A percentile compares a stretch with the other conserved stretches of the same genome.
phyloP scores from a whole-genome alignment of 2,797 vertebrate genomes.

The Synanceia verrucosa region DNA sequence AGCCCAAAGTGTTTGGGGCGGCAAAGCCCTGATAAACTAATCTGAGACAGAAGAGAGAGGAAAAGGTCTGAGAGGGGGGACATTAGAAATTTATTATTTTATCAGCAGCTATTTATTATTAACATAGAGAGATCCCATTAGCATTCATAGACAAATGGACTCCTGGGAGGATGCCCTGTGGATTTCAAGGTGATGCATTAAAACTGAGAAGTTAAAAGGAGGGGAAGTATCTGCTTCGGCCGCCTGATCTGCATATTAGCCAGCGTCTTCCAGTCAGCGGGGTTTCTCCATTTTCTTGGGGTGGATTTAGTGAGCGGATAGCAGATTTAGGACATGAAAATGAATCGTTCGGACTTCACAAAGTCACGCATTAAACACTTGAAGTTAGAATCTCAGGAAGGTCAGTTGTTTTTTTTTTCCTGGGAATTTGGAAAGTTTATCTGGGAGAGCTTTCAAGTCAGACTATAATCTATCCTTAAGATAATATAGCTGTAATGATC shows the following conservation, averaged over 20 bases:
- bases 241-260: conserved; percentile 45
- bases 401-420: background rate
- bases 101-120: conserved; percentile 81
- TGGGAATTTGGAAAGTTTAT: background rate
- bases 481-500: background rate
- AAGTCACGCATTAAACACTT: conserved; percentile 21
- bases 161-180: conserved; percentile 64
- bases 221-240: conserved; percentile 22
- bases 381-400: background rate
- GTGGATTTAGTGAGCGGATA: conserved; percentile 16
- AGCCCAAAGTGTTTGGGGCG: conserved; percentile 77
- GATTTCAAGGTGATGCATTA: conserved; percentile 71
- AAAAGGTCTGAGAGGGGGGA: conserved; percentile 69
- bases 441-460: background rate
- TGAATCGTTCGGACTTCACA: conserved; percentile 13
- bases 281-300: conserved; percentile 11
- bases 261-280: conserved; percentile 11
- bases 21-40: conserved; percentile 77
- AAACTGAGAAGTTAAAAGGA: conserved; percentile 52
- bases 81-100: conserved; percentile 82
- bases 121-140: conserved; percentile 74
- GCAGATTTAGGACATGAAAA: conserved; percentile 33
- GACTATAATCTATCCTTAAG: background rate
- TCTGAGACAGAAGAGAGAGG: conserved; percentile 58
- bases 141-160: conserved; percentile 76